phyloP scores from a whole-genome alignment of 2,797 vertebrate species.

The Acanthurus lineatus region DNA sequence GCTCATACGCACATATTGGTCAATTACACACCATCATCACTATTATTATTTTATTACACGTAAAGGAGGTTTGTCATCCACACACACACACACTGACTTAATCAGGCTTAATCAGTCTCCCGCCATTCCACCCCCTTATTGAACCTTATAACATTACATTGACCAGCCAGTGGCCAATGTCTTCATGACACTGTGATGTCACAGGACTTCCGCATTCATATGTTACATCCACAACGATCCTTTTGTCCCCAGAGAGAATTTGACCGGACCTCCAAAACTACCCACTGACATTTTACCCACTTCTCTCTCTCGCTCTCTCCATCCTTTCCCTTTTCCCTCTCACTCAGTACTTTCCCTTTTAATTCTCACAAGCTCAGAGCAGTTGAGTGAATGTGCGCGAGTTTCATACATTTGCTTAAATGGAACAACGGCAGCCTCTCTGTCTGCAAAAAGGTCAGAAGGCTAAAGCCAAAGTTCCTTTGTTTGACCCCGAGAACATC shows the following conservation, averaged over 20 bases:
- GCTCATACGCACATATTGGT: conserved; percentile 13
- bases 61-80: conserved; percentile 23
- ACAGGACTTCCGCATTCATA: conserved; percentile 61
- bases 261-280: conserved; percentile 26
- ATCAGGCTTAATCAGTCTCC: conserved; percentile 65
- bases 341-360: neutral
- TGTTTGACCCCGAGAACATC: neutral
- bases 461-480: conserved; percentile 24
- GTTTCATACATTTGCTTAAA: conserved; percentile 48
- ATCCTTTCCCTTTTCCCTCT: neutral
- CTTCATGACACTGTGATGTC: conserved; percentile 59
- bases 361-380: neutral
- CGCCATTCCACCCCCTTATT: conserved; percentile 75
- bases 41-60: conserved; percentile 29
- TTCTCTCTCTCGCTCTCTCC: conserved; percentile 11
- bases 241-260: conserved; percentile 67
- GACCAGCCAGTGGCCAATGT: conserved; percentile 27
- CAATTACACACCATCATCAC: conserved; percentile 2
- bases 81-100: conserved; percentile 10
- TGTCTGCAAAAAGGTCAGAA: conserved; percentile 40
- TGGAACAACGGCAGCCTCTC: conserved; percentile 42
- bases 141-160: conserved; percentile 53
- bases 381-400: conserved; percentile 34
- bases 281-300: conserved; percentile 56
- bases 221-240: conserved; percentile 65